phyloP scores from a whole-genome alignment of 2,797 vertebrate genomes.

The Chelmon rostratus region DNA sequence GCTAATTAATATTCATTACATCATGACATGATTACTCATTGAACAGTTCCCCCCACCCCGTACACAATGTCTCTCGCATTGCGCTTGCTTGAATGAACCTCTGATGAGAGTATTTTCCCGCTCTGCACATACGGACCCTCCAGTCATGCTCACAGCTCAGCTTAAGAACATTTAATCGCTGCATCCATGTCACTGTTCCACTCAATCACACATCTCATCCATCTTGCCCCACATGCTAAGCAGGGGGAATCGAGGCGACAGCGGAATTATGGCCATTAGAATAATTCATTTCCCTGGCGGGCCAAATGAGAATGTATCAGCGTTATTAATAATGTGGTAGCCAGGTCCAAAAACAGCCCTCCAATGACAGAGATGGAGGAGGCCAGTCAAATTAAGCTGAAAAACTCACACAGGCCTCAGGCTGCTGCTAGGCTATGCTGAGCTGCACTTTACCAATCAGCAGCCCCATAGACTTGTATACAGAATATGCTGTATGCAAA shows the following conservation, averaged over 20 bases:
- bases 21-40: constrained; percentile 30
- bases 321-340: constrained; percentile 80
- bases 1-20: constrained; percentile 50
- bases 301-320: constrained; percentile 78
- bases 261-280: constrained; percentile 81
- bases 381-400: constrained; percentile 66
- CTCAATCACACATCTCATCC: constrained; percentile 67
- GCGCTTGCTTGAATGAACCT: constrained; percentile 12
- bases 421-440: constrained; percentile 39
- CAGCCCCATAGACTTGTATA: constrained; percentile 5
- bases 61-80: background rate
- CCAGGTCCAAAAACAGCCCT: constrained; percentile 78
- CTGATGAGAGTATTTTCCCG: constrained; percentile 14
- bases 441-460: constrained; percentile 34
- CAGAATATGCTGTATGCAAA: background rate
- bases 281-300: constrained; percentile 79
- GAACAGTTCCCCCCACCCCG: background rate
- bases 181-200: constrained; percentile 61
- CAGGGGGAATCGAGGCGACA: constrained; percentile 60
- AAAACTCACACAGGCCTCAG: constrained; percentile 49
- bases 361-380: constrained; percentile 79
- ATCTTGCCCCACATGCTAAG: constrained; percentile 62
- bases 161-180: constrained; percentile 55
- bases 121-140: constrained; percentile 5
- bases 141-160: constrained; percentile 27